These are phyloP conservation scores for Leptoteleia sp. DNA, from an alignment of 1,140 invertebrate genomes.

Conservation along the genomic window DNA sequence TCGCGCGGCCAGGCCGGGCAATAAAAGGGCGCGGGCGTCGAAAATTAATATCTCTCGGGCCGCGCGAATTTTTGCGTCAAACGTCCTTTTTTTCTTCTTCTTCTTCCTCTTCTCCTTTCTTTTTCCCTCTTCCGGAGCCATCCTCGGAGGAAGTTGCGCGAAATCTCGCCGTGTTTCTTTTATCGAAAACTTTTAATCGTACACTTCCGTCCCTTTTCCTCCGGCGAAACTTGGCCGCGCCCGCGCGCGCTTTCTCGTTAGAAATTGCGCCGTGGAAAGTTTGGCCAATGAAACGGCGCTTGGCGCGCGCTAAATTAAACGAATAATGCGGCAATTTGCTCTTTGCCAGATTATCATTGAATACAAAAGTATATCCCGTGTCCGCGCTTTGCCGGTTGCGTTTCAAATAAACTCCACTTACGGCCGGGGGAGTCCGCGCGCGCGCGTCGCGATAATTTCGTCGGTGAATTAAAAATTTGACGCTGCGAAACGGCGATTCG, in stretches of 20 bases:
- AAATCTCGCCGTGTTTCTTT: slow-evolving; percentile 59
- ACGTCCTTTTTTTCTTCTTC: no score
- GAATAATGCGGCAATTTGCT: slow-evolving; percentile 55
- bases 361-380: slow-evolving; percentile 37
- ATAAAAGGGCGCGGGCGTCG: slow-evolving; percentile 17
- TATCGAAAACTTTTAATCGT: slow-evolving; percentile 67
- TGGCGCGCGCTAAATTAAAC: slow-evolving; percentile 58
- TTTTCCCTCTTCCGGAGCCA: slow-evolving; percentile 40
- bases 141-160: slow-evolving; percentile 35
- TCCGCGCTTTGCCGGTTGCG: slow-evolving; percentile 4
- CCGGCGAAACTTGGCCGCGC: slow-evolving; percentile 38
- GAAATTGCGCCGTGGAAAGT: slow-evolving; percentile 61
- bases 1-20: not conserved
- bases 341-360: slow-evolving; percentile 49
- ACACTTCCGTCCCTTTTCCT: slow-evolving; percentile 49
- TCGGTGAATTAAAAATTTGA: not conserved
- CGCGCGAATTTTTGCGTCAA: slow-evolving; percentile 28
- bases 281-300: slow-evolving; percentile 60
- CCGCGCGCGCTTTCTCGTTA: slow-evolving; percentile 61
- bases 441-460: not conserved
- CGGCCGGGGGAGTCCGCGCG: not conserved
- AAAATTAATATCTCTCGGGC: slow-evolving; percentile 34
- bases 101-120: no score
- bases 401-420: slow-evolving; percentile 7
- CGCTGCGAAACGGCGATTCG: not conserved